Conservation (phyloP, 2,113 vertebrate species). For the Strigops habroptila region DNA sequence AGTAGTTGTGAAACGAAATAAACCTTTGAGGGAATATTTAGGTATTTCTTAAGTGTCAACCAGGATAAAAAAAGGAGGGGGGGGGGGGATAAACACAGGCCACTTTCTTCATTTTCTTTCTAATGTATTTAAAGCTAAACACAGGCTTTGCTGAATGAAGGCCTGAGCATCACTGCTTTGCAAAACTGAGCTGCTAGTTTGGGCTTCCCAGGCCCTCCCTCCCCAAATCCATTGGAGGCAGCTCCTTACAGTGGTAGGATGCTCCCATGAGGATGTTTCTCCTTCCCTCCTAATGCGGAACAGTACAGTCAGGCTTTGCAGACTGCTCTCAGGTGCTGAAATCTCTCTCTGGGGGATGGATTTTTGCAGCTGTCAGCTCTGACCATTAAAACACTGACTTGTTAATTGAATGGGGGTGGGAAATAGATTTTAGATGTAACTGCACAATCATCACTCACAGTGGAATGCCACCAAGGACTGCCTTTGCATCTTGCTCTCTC, state of each 20-base stretch:
- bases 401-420: conserved; percentile 31
- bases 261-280: not conserved
- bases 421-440: conserved; percentile 38
- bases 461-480: not conserved
- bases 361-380: not conserved
- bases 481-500: not conserved
- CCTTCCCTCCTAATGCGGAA: not conserved
- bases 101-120: not conserved
- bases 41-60: not conserved
- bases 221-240: not conserved
- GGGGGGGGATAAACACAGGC: not conserved
- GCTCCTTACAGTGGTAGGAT: not conserved
- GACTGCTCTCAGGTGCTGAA: not conserved
- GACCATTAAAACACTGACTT: conserved; percentile 7
- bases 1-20: not conserved
- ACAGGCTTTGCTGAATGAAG: not conserved
- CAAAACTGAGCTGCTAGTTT: not conserved
- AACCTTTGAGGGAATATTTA: not conserved
- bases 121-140: not conserved
- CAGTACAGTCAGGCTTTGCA: not conserved
- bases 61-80: not conserved
- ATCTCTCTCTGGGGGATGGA: not conserved
- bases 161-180: not conserved
- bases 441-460: conserved; percentile 7
- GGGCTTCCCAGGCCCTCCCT: not conserved